A percentile compares a stretch with the other conserved stretches of the same genome.
phyloP scores from a whole-genome alignment of 2,113 vertebrate species.

The Podocnemis expansa region DNA sequence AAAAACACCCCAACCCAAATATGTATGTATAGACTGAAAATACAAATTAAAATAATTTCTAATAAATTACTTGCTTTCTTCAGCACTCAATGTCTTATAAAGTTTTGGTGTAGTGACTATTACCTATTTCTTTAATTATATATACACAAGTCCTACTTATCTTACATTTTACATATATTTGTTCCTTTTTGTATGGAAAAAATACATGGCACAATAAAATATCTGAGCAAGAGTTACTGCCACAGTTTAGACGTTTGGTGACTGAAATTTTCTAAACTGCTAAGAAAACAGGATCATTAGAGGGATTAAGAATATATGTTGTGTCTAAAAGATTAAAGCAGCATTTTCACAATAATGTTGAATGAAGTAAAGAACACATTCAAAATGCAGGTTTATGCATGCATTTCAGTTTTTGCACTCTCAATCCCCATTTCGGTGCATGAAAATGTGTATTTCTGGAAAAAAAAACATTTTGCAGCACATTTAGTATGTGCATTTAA shows the following conservation, averaged over 20 bases:
- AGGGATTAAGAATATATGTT: background rate
- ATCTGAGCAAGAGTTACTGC: background rate
- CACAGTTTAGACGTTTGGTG: background rate
- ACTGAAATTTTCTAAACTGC: background rate
- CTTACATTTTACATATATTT: background rate
- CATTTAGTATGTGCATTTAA: background rate
- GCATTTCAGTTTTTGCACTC: background rate
- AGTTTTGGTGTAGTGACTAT: background rate
- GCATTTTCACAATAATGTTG: background rate
- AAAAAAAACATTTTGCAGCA: background rate
- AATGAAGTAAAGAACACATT: fast-evolving
- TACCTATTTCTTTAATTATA: background rate
- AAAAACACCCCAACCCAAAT: background rate
- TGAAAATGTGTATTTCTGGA: background rate
- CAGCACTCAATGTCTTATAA: background rate
- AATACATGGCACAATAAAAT: background rate
- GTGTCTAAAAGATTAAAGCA: background rate
- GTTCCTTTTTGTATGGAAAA: background rate
- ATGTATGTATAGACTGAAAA: background rate
- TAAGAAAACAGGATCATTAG: background rate
- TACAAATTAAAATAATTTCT: background rate
- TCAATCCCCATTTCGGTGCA: background rate
- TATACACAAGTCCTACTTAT: background rate
- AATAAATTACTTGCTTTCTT: background rate
- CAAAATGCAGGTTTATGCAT: background rate